Base-by-base conservation (phyloP, 2,113 vertebrate species). In the Pangasianodon hypophthalmus region DNA sequence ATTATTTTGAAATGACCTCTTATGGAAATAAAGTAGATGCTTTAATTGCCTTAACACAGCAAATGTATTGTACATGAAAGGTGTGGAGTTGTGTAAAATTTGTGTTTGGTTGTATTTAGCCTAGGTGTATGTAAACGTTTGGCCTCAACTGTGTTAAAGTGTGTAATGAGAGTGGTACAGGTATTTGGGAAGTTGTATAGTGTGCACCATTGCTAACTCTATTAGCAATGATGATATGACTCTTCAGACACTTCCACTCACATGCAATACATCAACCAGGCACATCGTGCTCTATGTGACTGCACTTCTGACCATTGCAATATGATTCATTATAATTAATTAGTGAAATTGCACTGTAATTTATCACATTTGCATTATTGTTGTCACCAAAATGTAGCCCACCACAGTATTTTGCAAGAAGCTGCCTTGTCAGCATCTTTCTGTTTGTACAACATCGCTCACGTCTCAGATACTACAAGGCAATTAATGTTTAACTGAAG, bases 251-350 rank as follows among this genome's bases (percentile, higher is more conserved):
- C 94, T 81, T 94, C 88, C 93, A 92, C 91, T 92, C 91, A 91
- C 82, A 85, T 77, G 93, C 93, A 91, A 95, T 96, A 93, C 92
- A 96, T 96, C 95, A 95, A 94, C 90, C 85, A 92, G 93, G 93
- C 93, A 85, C 44, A 62, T 85, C 92, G 92, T 93, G 93, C 95
- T 95, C 94, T 95, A 94, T 92, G 88, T 89, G 93, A 94, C 92
- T 94, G 85, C 92, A 93, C 93, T 93, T 95, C 92, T 90, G 91
- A 95, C 95, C 93, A 93, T 94, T 92, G 94, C 91, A 92, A 91
- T 91, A 94, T 95, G 93, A 96, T 96, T 95, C 92, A 95, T 96
- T 95, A 92, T 91, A 94, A 94, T 95, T 94, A 95, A 96, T 96
- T 95, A 94, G 89, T 44, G n/a, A 94, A 95, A 93, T n/a, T 93